Evolutionary conservation across 2,113 vertebrate genomes (phyloP), one percentile per base, ranked within the genome.

Genomic region (Proteles cristata): DNA sequence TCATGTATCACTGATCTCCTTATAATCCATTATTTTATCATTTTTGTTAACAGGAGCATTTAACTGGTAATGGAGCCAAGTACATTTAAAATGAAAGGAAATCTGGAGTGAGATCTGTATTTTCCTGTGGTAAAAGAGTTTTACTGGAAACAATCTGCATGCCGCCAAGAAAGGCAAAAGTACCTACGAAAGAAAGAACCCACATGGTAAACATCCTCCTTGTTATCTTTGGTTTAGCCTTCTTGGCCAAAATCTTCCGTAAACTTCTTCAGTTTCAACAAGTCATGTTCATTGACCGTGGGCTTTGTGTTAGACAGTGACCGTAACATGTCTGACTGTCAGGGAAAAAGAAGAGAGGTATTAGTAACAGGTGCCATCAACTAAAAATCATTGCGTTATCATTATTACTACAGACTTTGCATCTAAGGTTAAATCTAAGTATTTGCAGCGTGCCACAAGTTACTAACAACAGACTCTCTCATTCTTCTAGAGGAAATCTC

Each of bases 191-290:
- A 96, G 90, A 96, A 97, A 98, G 88, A 58, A 88, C 90, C 86
- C 88, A 45, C 35, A 2, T 83, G 94, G 96, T 97, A 93, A 97
- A 96, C 68, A 0, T 45, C 28, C 83, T 94, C 89, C 88, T 77
- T 17, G 15, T 0, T 35, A 61, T 98, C 98, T 98, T 90, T 97
- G 97, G 96, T 97, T 99, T 99, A 99, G 98, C 99, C 99, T 98
- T 99, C 99, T 98, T 99, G 99, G 97, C 99, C 99, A 98, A 99
- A 99, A 97, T 99, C 99, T 91, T 99, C 99, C 98, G 99, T 99
- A 98, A 99, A 99, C 98, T 99, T 99, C 99, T 98, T 99, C 97
- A 99, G 98, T 97, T 99, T 99, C 82, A 99, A 98, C 98, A 99
- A 98, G 97, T 99, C 99, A 50, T 99, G 99, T 63, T 99, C 99